Evolutionary conservation across 2,888 invertebrate genomes (phyloP).

Genomic region (Adelphocoris suturalis): DNA sequence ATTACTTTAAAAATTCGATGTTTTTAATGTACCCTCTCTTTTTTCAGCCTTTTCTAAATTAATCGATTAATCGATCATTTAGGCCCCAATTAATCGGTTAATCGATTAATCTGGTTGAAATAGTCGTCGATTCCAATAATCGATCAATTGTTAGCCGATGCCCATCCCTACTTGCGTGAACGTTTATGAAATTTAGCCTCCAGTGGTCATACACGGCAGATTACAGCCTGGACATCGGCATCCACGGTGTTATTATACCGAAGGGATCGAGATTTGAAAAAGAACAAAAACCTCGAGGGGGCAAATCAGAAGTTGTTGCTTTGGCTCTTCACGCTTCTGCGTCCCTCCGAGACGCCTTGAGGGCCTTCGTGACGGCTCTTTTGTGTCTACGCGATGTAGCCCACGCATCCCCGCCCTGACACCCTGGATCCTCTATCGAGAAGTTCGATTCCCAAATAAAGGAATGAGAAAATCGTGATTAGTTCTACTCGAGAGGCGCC

Average conservation of each 20-base stretch:
- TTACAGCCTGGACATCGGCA: not conserved
- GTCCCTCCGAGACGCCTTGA: constrained; percentile 3
- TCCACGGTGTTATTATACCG: not conserved
- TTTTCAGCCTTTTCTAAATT: too few species aligned
- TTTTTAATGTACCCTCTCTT: too few species aligned
- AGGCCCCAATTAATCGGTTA: too few species aligned
- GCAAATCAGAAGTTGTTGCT: constrained; percentile 46
- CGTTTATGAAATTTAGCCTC: not conserved
- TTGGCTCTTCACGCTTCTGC: constrained; percentile 55
- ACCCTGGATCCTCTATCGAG: not conserved
- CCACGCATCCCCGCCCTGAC: not conserved
- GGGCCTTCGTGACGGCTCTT: constrained; percentile 64
- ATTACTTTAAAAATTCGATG: too few species aligned
- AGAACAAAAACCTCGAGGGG: constrained; percentile 9
- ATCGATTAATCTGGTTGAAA: too few species aligned
- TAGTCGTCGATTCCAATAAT: too few species aligned
- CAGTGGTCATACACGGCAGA: not conserved
- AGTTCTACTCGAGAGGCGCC: not conserved
- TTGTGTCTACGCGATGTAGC: constrained; percentile 33
- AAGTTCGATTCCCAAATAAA: constrained; percentile 34
- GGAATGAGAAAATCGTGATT: constrained; percentile 22
- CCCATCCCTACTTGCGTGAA: too few species aligned
- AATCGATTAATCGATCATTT: too few species aligned
- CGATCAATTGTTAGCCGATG: too few species aligned
- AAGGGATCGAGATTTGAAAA: not conserved